Evolutionary conservation across 1,140 invertebrate species (phyloP), one percentile per base, ranked within the genome.

Genomic region (Brachionus sp.): DNA sequence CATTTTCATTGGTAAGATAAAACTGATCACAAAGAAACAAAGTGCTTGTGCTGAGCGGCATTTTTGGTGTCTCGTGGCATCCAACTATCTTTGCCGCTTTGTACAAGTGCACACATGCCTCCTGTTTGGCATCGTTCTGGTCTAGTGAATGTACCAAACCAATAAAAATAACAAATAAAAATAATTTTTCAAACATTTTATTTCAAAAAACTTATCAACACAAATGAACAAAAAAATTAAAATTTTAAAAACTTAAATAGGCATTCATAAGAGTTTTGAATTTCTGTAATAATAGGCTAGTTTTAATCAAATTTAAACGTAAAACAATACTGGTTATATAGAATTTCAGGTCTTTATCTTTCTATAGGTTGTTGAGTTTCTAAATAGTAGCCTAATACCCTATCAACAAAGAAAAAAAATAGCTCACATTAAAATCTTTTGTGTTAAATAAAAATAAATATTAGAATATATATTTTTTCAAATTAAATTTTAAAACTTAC

Each of bases 251-350:
- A 57, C 50, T 57, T 57, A 57, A 57, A 57, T 57, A 57, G 50
- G 19, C 19, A 19, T 23, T 57, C 19, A 6, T 9, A 19, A 19
- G 50, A 25, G 50, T 57, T 57, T 57, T 57, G 19, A 57, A 57
- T 66, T 66, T 66, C 33, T 66, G 10, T n/a, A 37, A 66, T 33
- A 16, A 66, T 66, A 66, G 33, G 64, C 64, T 66, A 33, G 2
- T 66, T 66, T 66, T 66, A 35, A 66, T 66, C 64, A 66, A 66
- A 12, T 66, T 66, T 12, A n/a, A 46, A 46, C 10, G 64, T 66
- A 66, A 66, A 66, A 33, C 33, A 66, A 66, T 66, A 66, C 33
- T 66, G 64, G 64, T 66, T n/a, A 66, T 57, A 57, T 66, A 66
- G 64, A 66, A 66, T 66, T 66, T 66, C 64, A 66, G 12, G 6